Evolutionary conservation across 2,113 vertebrate species (phyloP).

Genomic region (Brachypodius melanocephalos): DNA sequence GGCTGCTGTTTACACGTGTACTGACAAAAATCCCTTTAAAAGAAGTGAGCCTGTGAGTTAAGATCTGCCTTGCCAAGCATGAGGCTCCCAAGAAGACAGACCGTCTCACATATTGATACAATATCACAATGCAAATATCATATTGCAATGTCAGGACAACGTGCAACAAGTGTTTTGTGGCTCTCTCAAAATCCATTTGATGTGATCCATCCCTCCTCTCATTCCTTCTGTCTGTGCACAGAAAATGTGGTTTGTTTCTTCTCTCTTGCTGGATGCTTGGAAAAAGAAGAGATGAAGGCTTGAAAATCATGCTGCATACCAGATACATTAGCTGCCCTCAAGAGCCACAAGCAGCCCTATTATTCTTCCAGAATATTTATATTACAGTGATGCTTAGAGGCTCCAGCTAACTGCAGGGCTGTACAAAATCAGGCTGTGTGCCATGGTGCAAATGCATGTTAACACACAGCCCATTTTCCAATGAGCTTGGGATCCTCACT

Average conservation of each 20-base stretch:
- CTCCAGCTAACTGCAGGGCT: conserved; percentile 3
- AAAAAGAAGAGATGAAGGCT: not conserved
- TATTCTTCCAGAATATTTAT: conserved; percentile 52
- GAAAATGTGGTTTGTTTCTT: not conserved
- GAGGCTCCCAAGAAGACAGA: conserved; percentile 9
- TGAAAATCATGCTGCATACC: not conserved
- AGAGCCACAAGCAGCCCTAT: conserved; percentile 18
- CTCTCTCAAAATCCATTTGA: conserved; percentile 16
- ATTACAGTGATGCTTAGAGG: conserved; percentile 7
- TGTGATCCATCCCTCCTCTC: not conserved
- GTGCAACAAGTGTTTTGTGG: conserved; percentile 25
- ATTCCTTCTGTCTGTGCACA: conserved; percentile 13
- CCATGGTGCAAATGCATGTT: not conserved
- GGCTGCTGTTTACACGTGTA: conserved; percentile 35
- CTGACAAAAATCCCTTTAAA: conserved; percentile 62
- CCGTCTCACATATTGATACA: conserved; percentile 25
- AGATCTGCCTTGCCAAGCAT: not conserved
- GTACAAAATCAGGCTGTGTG: not conserved
- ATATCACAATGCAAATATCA: conserved; percentile 48
- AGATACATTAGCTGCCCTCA: conserved; percentile 9
- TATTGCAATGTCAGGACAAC: conserved; percentile 42
- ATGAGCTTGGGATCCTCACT: not conserved
- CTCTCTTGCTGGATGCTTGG: not conserved
- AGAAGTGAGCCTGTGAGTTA: not conserved
- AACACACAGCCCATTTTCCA: not conserved